Evolutionary conservation across 2,888 invertebrate species (phyloP).

Genomic region (Pristionchus exspectatus): DNA sequence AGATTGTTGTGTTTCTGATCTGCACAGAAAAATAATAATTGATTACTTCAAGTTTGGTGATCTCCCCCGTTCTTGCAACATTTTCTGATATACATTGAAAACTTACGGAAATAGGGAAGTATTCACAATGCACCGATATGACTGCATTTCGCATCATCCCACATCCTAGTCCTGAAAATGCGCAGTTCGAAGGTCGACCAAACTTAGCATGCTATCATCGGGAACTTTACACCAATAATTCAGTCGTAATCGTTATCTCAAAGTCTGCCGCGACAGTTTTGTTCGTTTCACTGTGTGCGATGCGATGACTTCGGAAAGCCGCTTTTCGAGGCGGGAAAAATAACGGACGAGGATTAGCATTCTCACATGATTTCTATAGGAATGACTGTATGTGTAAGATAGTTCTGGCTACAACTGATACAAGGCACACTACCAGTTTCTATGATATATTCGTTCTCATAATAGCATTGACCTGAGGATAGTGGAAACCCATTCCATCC

Average conservation of each 20-base stretch:
- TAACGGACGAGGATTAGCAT: constrained; percentile 5
- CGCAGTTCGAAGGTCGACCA: constrained; percentile 23
- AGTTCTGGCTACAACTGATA: neutral
- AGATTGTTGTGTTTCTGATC: constrained; percentile 50
- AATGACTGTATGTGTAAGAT: neutral
- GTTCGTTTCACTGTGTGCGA: constrained; percentile 11
- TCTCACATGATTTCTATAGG: constrained; percentile 29
- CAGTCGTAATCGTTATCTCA: constrained; percentile 28
- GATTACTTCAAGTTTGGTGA: neutral
- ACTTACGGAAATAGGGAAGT: constrained; percentile 60
- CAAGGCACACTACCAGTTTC: neutral
- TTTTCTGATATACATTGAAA: neutral
- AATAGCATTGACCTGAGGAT: too few relatives aligned
- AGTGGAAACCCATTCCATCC: too few relatives aligned
- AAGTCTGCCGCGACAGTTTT: neutral
- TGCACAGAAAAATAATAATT: neutral
- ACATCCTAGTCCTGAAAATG: constrained; percentile 62
- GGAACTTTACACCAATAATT: constrained; percentile 5
- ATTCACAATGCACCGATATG: constrained; percentile 68
- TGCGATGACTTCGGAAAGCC: constrained; percentile 29
- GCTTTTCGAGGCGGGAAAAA: constrained; percentile 35
- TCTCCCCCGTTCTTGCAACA: neutral
- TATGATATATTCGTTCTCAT: neutral
- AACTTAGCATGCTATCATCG: neutral
- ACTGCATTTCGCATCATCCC: constrained; percentile 68